Evolutionary conservation across 2,113 vertebrate genomes (phyloP).

Genomic region (Cynoglossus semilaevis): DNA sequence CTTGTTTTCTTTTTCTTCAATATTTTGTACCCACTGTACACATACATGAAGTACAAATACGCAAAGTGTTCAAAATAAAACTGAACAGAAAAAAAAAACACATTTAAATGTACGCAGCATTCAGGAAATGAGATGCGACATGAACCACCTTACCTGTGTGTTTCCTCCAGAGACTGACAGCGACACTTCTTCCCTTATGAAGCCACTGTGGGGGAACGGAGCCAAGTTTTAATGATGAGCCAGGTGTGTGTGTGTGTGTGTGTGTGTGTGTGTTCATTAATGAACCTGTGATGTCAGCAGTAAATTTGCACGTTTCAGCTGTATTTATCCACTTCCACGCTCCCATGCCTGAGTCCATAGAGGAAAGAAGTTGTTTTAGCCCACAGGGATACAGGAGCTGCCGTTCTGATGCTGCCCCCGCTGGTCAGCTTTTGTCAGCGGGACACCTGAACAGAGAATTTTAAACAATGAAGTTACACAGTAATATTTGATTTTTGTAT

Average conservation of each 20-base stretch:
- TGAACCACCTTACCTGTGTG: too few species aligned
- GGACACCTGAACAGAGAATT: background rate
- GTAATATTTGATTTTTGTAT: background rate
- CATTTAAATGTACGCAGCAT: too few species aligned
- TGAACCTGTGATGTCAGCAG: conserved; percentile 13
- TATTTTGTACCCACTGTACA: too few species aligned
- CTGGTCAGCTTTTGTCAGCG: background rate
- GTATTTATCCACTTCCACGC: background rate
- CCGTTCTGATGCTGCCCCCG: background rate
- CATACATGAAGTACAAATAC: too few species aligned
- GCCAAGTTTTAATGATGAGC: conserved; percentile 49
- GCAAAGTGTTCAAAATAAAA: too few species aligned
- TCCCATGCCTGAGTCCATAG: background rate
- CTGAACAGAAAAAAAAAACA: too few species aligned
- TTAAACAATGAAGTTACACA: background rate
- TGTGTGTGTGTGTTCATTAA: conserved; percentile 28
- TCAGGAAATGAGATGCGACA: too few species aligned
- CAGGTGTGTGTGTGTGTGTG: conserved; percentile 36
- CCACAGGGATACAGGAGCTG: background rate
- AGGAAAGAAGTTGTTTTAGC: background rate
- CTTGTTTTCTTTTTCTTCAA: too few species aligned
- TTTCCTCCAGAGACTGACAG: conserved; percentile 39
- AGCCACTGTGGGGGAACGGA: conserved; percentile 55
- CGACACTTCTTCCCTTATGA: conserved; percentile 46
- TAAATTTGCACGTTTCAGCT: background rate